phyloP scores from a whole-genome alignment of 2,797 vertebrate genomes.

The Lepilemur septentrionalis region DNA sequence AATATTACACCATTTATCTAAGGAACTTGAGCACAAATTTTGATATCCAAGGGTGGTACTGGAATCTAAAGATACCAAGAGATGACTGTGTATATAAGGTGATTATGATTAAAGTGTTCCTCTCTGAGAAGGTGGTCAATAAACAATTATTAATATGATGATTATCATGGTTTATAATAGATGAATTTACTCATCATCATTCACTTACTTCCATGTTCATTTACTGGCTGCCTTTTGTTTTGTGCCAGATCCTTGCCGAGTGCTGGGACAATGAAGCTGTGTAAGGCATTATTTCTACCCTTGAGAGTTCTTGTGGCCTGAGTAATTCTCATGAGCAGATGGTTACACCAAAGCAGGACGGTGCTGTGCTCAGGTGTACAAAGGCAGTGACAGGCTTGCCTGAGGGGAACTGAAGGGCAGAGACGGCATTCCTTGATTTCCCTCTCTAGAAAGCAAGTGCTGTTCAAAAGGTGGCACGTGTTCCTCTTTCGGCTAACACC shows the following conservation, averaged over 20 bases:
- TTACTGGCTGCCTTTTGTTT: conserved; percentile 20
- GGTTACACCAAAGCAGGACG: not conserved
- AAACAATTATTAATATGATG: not conserved
- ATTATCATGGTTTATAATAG: not conserved
- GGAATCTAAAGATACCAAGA: not conserved
- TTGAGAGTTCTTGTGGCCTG: not conserved
- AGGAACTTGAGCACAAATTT: not conserved
- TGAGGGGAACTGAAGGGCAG: not conserved
- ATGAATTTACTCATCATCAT: not conserved
- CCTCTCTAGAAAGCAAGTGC: not conserved
- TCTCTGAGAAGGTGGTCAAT: not conserved
- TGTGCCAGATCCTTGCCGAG: not conserved
- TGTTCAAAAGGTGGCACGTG: too few relatives aligned
- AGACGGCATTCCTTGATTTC: not conserved
- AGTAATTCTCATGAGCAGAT: not conserved
- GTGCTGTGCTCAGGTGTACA: not conserved
- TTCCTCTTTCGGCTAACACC: too few relatives aligned
- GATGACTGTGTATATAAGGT: not conserved
- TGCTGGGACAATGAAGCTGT: not conserved
- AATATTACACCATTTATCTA: not conserved
- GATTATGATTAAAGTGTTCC: not conserved
- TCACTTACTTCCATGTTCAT: not conserved
- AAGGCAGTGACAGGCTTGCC: not conserved
- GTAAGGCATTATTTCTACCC: not conserved
- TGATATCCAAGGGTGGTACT: not conserved